Percentiles rank a stretch among this genome's conserved stretches.
phyloP scores from a whole-genome alignment of 2,797 vertebrate genomes.

The Menidia menidia region DNA sequence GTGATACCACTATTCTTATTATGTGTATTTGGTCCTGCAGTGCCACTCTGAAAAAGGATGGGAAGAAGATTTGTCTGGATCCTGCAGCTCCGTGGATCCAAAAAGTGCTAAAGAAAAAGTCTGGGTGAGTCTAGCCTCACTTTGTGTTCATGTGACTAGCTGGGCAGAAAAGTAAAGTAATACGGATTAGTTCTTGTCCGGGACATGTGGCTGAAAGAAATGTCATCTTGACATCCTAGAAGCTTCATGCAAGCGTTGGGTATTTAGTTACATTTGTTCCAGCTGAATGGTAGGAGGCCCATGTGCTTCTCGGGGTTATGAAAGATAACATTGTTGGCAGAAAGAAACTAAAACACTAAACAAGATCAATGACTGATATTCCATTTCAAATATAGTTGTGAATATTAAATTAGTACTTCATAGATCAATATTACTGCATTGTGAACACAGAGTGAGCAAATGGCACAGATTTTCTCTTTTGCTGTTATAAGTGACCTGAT shows the following conservation, averaged over 20 bases:
- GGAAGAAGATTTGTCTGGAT: conserved; percentile 45
- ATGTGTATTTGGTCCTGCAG: conserved; percentile 45
- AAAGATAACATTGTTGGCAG: not conserved
- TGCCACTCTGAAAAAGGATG: conserved; percentile 50
- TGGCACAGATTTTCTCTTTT: not conserved
- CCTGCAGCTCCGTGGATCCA: conserved; percentile 47
- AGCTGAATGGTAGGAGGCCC: not conserved
- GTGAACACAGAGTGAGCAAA: not conserved
- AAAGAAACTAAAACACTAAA: not conserved
- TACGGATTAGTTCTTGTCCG: too few relatives aligned
- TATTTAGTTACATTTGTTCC: not conserved
- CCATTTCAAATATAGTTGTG: too few relatives aligned
- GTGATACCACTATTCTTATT: too few relatives aligned
- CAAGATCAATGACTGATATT: not conserved
- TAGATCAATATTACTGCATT: too few relatives aligned
- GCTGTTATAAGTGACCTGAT: not conserved
- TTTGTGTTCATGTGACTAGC: not conserved
- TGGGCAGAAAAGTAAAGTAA: not conserved
- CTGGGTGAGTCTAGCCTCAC: conserved; percentile 21
- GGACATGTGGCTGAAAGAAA: too few relatives aligned
- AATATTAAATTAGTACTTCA: too few relatives aligned
- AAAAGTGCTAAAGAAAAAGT: conserved; percentile 25
- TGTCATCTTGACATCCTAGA: not conserved
- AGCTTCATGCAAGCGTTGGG: not conserved
- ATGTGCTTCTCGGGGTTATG: not conserved